Conservation (phyloP, 2,888 invertebrate species). For the Aethes cnicana region DNA sequence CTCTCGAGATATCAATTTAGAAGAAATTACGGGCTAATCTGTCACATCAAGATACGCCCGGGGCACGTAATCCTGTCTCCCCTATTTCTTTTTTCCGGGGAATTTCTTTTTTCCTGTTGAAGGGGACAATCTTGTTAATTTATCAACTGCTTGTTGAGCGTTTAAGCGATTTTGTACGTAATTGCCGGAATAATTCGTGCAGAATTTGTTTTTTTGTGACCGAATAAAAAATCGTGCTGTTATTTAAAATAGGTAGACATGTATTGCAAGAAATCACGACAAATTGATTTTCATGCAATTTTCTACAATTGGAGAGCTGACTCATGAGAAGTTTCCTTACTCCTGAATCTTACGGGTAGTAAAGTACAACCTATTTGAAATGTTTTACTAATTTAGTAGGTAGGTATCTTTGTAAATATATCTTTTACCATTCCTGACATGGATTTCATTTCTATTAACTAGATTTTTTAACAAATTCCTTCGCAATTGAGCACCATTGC, state of each 20-base stretch:
- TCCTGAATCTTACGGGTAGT: too few species aligned
- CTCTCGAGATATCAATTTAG: constrained; percentile 80
- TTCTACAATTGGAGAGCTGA: too few species aligned
- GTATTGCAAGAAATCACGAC: too few species aligned
- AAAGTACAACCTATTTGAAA: too few species aligned
- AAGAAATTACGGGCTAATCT: constrained; percentile 78
- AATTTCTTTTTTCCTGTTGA: constrained; percentile 42
- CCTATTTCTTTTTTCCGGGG: constrained; percentile 55
- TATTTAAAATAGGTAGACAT: background rate
- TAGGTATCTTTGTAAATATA: too few species aligned
- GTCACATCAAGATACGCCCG: constrained; percentile 74
- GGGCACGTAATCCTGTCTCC: constrained; percentile 66
- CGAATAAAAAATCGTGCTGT: background rate
- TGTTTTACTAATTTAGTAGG: too few species aligned
- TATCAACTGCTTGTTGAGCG: constrained; percentile 67
- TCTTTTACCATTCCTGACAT: too few species aligned
- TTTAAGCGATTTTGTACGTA: constrained; percentile 28
- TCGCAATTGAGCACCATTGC: background rate
- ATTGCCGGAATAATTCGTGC: constrained; percentile 16
- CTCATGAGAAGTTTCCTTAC: too few species aligned
- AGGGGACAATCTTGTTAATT: constrained; percentile 70
- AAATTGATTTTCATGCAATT: too few species aligned
- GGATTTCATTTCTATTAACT: too few species aligned
- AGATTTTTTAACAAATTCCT: too few species aligned
- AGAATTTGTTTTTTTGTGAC: constrained; percentile 1